Percentiles rank a stretch among this genome's conserved stretches.
phyloP scores from a whole-genome alignment of 2,113 vertebrate genomes.

The Zootoca vivipara region DNA sequence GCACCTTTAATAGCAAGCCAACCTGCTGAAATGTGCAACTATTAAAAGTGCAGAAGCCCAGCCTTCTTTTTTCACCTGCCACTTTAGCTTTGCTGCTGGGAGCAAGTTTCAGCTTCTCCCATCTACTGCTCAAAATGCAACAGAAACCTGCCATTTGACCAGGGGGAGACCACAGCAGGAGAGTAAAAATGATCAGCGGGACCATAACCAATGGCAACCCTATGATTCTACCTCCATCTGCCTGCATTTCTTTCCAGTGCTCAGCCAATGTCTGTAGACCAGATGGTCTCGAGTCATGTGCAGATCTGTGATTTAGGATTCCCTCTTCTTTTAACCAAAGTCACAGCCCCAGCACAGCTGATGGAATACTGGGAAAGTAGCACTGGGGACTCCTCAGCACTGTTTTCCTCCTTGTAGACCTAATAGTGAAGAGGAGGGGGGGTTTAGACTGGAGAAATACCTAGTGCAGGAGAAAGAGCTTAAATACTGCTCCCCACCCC shows the following conservation, averaged over 20 bases:
- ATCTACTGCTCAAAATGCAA: neutral
- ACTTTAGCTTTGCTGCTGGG: neutral
- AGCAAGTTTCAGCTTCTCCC: neutral
- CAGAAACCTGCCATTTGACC: neutral
- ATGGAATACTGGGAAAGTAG: neutral
- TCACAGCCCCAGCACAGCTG: neutral
- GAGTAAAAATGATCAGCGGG: neutral
- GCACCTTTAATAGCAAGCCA: too few relatives aligned
- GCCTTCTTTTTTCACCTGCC: too few relatives aligned
- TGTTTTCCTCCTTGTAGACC: neutral
- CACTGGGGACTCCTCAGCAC: too few relatives aligned
- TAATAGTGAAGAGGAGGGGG: neutral
- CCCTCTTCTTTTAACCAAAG: neutral
- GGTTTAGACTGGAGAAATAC: neutral
- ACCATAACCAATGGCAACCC: neutral
- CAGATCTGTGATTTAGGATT: neutral
- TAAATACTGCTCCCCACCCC: neutral
- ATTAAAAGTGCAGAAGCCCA: too few relatives aligned
- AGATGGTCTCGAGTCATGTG: neutral
- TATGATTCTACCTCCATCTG: neutral
- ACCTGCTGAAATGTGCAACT: too few relatives aligned
- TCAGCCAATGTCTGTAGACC: neutral
- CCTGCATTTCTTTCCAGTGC: neutral
- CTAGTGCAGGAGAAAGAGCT: neutral
- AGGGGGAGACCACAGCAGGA: neutral